phyloP scores from a whole-genome alignment of 1,140 invertebrate genomes.

The Plutomurus gul region DNA sequence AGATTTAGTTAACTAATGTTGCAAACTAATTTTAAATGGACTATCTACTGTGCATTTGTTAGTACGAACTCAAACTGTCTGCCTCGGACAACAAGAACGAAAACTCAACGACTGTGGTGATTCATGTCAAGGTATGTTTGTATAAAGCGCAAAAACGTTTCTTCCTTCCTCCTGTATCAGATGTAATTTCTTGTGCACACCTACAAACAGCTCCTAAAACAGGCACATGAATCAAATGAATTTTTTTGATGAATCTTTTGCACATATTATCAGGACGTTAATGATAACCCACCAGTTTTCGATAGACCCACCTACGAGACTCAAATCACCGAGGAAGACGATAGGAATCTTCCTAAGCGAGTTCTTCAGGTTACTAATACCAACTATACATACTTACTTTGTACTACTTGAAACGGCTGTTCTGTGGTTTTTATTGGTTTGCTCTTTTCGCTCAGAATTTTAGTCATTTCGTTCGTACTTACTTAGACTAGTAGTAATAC shows the following conservation, averaged over 20 bases:
- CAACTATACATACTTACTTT: background rate
- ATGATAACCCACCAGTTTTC: slow-evolving; percentile 69
- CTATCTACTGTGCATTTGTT: slow-evolving; percentile 52
- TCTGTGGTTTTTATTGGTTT: background rate
- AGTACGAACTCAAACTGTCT: slow-evolving; percentile 91
- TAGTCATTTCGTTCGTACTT: background rate
- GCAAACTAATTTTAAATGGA: too few relatives aligned
- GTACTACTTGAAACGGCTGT: slow-evolving; percentile 3
- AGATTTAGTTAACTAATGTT: too few relatives aligned
- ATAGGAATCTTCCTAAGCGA: slow-evolving; percentile 89
- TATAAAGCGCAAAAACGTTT: slow-evolving; percentile 87
- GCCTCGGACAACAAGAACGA: slow-evolving; percentile 95
- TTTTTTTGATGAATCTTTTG: too few relatives aligned
- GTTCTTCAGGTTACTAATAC: slow-evolving; percentile 77
- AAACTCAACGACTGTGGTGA: slow-evolving; percentile 93
- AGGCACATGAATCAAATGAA: too few relatives aligned
- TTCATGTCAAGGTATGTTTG: slow-evolving; percentile 95
- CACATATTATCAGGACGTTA: too few relatives aligned
- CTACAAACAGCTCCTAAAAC: too few relatives aligned
- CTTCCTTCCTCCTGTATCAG: too few relatives aligned
- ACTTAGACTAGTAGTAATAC: too few relatives aligned
- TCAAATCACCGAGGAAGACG: slow-evolving; percentile 94
- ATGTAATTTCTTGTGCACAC: too few relatives aligned
- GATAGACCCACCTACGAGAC: slow-evolving; percentile 91
- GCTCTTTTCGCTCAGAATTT: background rate